A percentile compares a stretch with the other conserved stretches of the same genome.
phyloP scores from a whole-genome alignment of 2,113 vertebrate species.

The Lagopus leucura region DNA sequence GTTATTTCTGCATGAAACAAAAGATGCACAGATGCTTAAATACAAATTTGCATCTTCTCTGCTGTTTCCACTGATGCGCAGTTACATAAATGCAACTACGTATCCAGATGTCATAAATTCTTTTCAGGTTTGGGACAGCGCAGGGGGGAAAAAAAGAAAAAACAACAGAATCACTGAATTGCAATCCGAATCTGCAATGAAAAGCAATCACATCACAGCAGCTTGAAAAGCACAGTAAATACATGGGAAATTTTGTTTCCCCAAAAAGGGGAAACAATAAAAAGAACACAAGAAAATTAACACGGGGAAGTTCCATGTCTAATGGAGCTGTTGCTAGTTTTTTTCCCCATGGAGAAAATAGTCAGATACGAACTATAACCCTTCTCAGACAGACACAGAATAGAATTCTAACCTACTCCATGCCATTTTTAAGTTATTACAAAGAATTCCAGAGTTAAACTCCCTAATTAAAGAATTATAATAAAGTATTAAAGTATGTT shows the following conservation, averaged over 20 bases:
- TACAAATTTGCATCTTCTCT: not conserved
- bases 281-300: not conserved
- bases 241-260: not conserved
- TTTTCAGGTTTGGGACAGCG: not conserved
- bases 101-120: not conserved
- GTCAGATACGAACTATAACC: not conserved
- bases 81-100: not conserved
- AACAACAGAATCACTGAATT: not conserved
- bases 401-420: not conserved
- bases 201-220: not conserved
- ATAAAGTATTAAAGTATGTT: not conserved
- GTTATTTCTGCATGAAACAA: not conserved
- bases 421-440: not conserved
- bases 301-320: not conserved
- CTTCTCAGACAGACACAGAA: not conserved
- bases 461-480: not conserved
- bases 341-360: not conserved
- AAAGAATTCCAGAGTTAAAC: not conserved
- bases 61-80: not conserved
- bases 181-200: not conserved
- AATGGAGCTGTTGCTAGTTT: not conserved
- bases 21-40: not conserved
- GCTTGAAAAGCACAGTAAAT: not conserved
- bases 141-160: not conserved
- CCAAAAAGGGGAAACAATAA: not conserved